Evolutionary conservation across 2,888 invertebrate genomes (phyloP), one percentile per base, ranked within the genome.

Genomic region (Hirudinaria manillensis): DNA sequence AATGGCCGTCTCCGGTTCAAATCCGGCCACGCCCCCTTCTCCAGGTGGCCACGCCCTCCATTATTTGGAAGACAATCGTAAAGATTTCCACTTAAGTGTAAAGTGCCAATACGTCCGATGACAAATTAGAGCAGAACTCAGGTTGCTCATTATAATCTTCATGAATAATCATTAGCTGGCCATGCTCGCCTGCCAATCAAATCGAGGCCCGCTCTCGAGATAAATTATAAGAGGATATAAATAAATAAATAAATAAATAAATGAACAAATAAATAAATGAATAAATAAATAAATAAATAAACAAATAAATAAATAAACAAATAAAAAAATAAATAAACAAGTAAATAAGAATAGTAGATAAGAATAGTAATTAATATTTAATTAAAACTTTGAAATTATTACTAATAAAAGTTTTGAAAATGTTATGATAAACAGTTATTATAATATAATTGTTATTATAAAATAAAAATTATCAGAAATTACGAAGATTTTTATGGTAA

Each of bases 41-140:
- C 61, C 29, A n/a, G 7, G 10, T 29, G 61, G 61, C 61, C 61
- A 61, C 61, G 61, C 61, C 61, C 61, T 27, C 61, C 61, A 61
- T 61, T 61, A 61, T 61, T 61, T 27, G 61, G 61, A 61, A 61
- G 61, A 61, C 61, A 61, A 61, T 61, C 61, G 61, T 24, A 61
- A 24, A 61, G 61, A 61, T 61, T 61, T 61, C 24, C 61, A 61
- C n/a, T 61, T 61, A 61, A 61, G 24, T 21, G 61, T 61, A 61
- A 61, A 24, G 61, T 61, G 61, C 61, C 61, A 61, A 61, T 61
- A 61, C 61, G 61, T 10, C 21, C 13, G 61, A 61, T 61, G 61
- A 61, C 61, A 61, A 61, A 61, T 61, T 61, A 61, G 61, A 7
- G 61, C 1, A 61, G 29, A 27, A n/a, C 24, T 61, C 29, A 10